Conservation (phyloP, 2,113 vertebrate genomes). For the Melanerpes formicivorus region DNA sequence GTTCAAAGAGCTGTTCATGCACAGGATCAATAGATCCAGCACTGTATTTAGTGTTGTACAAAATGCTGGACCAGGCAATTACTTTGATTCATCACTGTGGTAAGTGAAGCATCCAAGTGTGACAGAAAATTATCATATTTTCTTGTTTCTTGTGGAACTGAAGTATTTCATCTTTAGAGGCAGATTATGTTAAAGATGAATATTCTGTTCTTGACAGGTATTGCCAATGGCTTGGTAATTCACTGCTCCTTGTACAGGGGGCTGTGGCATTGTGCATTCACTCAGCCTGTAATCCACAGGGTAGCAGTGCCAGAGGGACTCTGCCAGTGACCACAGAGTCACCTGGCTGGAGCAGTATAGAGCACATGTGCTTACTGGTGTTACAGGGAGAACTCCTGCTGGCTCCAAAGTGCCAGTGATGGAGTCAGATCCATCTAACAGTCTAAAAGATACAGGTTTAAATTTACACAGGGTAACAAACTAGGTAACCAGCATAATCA, state of each 20-base stretch:
- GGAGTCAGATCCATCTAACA: not conserved
- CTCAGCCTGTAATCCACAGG: not conserved
- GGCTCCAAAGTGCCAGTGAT: not conserved
- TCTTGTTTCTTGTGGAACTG: not conserved
- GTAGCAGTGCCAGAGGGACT: not conserved
- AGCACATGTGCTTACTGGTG: not conserved
- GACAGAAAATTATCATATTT: not conserved
- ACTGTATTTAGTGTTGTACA: not conserved
- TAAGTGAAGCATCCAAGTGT: slow-evolving; percentile 18
- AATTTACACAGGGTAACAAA: not conserved
- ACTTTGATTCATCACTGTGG: slow-evolving; percentile 29
- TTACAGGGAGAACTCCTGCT: not conserved
- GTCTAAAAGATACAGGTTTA: not conserved
- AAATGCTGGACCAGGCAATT: slow-evolving; percentile 38
- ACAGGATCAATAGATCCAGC: slow-evolving; percentile 18
- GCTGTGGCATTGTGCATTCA: not conserved
- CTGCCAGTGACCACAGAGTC: not conserved
- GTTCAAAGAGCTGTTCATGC: slow-evolving; percentile 9
- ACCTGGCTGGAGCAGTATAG: not conserved
- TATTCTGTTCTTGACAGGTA: not conserved
- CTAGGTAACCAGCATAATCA: not conserved
- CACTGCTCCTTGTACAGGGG: not conserved
- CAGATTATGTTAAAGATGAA: not conserved
- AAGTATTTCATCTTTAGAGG: slow-evolving; percentile 24
- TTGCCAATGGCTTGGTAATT: not conserved